Base-by-base conservation (phyloP, 2,888 invertebrate genomes). In the Drosophila mettleri region DNA sequence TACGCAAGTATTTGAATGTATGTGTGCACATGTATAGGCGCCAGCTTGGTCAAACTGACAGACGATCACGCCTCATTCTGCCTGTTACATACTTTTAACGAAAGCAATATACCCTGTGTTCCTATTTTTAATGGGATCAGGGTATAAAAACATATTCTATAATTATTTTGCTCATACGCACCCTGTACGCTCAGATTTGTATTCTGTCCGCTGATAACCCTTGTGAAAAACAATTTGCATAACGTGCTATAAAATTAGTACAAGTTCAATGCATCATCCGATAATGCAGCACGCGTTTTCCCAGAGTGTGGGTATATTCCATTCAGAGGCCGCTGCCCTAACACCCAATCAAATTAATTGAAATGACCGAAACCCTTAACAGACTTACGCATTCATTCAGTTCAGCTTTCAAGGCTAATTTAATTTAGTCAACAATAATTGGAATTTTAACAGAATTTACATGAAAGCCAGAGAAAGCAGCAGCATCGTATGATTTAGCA, bases 381-480 rank as follows among this genome's bases (percentile, higher is more conserved):
- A 43, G 24, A 45, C 39, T 38, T 16, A 65, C 48, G 57, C 43
- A 49, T 51, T 55, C 61, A 64, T 64, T 73, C 48, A 66, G 77
- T 58, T 68, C 69, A 22, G 45, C 27, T 53, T 53, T 43, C 69
- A 86, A 87, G 81, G 82, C 73, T 78, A 83, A 73, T 86, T 66
- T 49, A 73, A 83, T 89, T 72, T 75, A 38, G 10, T 20, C n/a
- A 7, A 41, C 29, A 33, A 22, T 36, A 41, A 9, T 6, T 16
- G n/a, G 39, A 12, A 22, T 48, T 10, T 7, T 6, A 12, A 41
- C 14, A 63, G 51, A 20, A 38, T 49, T 39, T 54, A n/a, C 12
- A 51, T 16, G n/a, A 10, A 34, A 31, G 22, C 14, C 33, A 27
- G 22, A 18, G 0, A 7, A 45, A 2, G 16, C 49, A 43, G 29